Conservation (phyloP, 2,113 vertebrate species). For the Ochotona princeps region DNA sequence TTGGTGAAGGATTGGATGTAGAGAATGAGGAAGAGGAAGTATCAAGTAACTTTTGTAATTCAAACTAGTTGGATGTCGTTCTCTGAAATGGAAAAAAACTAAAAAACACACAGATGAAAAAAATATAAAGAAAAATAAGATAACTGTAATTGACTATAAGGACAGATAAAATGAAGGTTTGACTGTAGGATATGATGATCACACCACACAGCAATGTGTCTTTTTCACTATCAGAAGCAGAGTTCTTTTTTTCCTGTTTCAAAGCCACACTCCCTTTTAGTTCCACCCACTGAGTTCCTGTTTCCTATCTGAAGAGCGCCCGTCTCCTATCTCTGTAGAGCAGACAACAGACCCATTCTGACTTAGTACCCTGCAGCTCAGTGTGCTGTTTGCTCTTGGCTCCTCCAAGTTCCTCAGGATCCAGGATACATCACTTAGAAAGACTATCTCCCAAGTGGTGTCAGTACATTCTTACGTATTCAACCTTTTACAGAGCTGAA, state of each 20-base stretch:
- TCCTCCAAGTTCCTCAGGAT: conserved; percentile 50
- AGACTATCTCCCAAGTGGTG: conserved; percentile 23
- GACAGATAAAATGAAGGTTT: neutral
- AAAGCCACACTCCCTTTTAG: conserved; percentile 63
- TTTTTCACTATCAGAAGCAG: conserved; percentile 61
- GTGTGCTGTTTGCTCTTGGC: neutral
- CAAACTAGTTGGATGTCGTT: conserved; percentile 4
- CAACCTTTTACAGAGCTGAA: conserved; percentile 43
- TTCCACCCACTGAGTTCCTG: conserved; percentile 73
- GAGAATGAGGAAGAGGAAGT: neutral
- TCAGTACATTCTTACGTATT: neutral
- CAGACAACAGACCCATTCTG: conserved; percentile 21
- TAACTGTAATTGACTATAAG: neutral
- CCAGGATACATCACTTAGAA: neutral
- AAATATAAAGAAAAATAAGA: conserved; percentile 19
- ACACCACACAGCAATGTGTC: neutral
- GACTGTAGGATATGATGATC: neutral
- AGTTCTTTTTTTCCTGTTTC: conserved; percentile 76
- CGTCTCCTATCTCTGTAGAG: conserved; percentile 61
- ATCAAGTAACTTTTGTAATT: conserved; percentile 31
- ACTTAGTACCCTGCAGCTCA: neutral
- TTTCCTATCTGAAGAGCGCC: conserved; percentile 63
- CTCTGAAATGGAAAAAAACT: conserved; percentile 49
- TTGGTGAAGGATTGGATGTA: neutral
- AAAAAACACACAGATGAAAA: neutral